A percentile compares a stretch with the other conserved stretches of the same genome.
Conservation (phyloP, 2,113 vertebrate genomes). For the Aphelocoma coerulescens region DNA sequence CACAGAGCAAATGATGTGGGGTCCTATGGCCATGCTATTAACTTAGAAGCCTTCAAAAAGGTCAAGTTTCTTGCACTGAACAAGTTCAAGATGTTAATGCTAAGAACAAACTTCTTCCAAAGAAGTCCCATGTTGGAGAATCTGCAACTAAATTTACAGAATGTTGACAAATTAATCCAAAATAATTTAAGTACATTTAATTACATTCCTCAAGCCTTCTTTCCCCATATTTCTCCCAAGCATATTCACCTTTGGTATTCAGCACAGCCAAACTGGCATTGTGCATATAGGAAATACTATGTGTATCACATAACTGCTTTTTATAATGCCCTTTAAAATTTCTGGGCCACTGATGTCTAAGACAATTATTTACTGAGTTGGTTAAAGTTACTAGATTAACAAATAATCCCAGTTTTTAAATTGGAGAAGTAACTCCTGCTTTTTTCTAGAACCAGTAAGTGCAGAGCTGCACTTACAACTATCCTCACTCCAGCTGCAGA, state of each 20-base stretch:
- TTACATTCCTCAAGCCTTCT: neutral
- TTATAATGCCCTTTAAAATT: neutral
- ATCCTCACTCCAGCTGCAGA: neutral
- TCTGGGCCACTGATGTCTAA: neutral
- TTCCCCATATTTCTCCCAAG: neutral
- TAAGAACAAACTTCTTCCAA: neutral
- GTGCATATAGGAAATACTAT: neutral
- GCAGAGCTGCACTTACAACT: neutral
- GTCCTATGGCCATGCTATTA: fast-evolving
- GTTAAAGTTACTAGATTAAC: neutral
- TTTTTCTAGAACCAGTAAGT: neutral
- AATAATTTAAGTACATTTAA: neutral
- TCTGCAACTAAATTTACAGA: neutral
- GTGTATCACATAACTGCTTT: neutral
- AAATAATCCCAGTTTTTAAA: neutral
- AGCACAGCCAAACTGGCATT: neutral
- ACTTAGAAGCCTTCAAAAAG: neutral
- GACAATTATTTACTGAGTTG: neutral
- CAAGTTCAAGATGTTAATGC: neutral
- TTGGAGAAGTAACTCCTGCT: neutral
- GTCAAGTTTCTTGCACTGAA: neutral
- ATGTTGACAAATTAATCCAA: neutral
- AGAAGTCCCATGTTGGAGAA: neutral
- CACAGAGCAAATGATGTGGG: neutral
- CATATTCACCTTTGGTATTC: neutral